Evolutionary conservation across 2,888 invertebrate genomes (phyloP).

Genomic region (Drosophila putrida): DNA sequence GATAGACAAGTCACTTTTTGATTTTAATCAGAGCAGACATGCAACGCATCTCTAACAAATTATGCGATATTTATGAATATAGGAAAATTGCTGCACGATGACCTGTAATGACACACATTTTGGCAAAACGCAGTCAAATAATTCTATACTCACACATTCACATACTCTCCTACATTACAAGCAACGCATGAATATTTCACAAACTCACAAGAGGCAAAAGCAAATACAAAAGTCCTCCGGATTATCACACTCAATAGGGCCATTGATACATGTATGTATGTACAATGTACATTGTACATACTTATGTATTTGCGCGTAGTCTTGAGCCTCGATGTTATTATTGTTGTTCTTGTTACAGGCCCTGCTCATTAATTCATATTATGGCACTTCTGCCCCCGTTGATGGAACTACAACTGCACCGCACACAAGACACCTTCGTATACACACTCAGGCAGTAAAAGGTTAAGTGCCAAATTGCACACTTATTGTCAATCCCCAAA

Average conservation of each 20-base stretch:
- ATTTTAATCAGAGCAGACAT: background rate
- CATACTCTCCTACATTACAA: constrained; percentile 3
- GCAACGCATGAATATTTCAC: constrained; percentile 71
- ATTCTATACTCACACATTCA: background rate
- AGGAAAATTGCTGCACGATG: background rate
- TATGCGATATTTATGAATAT: background rate
- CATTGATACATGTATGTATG: constrained; percentile 36
- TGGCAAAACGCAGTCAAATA: background rate
- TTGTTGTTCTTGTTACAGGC: constrained; percentile 30
- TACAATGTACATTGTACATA: background rate
- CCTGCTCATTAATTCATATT: constrained; percentile 75
- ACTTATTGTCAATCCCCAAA: constrained; percentile 45
- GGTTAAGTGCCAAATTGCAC: constrained; percentile 73
- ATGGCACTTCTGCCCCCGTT: constrained; percentile 71
- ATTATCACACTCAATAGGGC: constrained; percentile 74
- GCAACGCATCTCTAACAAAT: background rate
- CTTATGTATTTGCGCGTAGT: background rate
- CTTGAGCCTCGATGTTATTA: constrained; percentile 8
- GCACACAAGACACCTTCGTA: background rate
- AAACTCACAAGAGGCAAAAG: constrained; percentile 60
- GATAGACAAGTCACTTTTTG: background rate
- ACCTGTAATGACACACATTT: background rate
- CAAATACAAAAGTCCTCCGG: constrained; percentile 71
- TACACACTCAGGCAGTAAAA: constrained; percentile 25
- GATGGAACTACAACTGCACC: constrained; percentile 6